Base-by-base conservation (phyloP, 1,140 invertebrate genomes). In the Pollicipes pollicipes region DNA sequence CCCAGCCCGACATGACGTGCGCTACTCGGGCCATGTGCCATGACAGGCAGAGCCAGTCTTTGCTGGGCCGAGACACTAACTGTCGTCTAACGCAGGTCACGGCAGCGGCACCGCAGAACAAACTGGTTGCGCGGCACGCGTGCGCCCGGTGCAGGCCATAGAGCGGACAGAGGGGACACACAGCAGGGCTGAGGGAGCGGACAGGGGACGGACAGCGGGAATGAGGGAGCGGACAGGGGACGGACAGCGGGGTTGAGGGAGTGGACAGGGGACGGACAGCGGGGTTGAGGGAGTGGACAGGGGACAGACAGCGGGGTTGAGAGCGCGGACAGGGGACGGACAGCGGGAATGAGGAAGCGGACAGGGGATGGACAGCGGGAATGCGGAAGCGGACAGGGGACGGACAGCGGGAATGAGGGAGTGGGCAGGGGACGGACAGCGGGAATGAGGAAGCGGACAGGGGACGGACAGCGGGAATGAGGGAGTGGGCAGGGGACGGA, bases 221-320 rank as follows among this genome's bases (percentile, higher is more conserved):
- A n/a, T n/a, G n/a, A 8, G n/a, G 64, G 68, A 69, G 10, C 31
- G 8, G 64, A n/a, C 31, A n/a, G 64, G n/a, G 64, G 68, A 69
- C 31, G 64, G n/a, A 8, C 31, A 69, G 68, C 6, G n/a, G 21
- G 6, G 30, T 3, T 28, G n/a, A 31, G 3, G 30, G 68, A 69
- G 8, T 4, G n/a, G 64, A 45, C 6, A 8, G 64, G n/a, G 8
- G 68, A 69, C 27, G 64, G n/a, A 69, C 27, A 69, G 68, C 8
- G 68, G 27, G 3, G 64, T 6, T 35, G 68, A 69, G 3, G 64
- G 68, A 69, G 3, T 10, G n/a, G 64, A 10, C 6, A 8, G 64
- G 68, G 8, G n/a, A 69, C 31, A 27, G 68, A 69, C 27, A 69
- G 68, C 8, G n/a, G 27, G 3, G 64, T 3, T 35, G 68, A 69